A percentile compares a stretch with the other conserved stretches of the same genome.
phyloP scores from a whole-genome alignment of 2,797 vertebrate species.

The Synanceia verrucosa region DNA sequence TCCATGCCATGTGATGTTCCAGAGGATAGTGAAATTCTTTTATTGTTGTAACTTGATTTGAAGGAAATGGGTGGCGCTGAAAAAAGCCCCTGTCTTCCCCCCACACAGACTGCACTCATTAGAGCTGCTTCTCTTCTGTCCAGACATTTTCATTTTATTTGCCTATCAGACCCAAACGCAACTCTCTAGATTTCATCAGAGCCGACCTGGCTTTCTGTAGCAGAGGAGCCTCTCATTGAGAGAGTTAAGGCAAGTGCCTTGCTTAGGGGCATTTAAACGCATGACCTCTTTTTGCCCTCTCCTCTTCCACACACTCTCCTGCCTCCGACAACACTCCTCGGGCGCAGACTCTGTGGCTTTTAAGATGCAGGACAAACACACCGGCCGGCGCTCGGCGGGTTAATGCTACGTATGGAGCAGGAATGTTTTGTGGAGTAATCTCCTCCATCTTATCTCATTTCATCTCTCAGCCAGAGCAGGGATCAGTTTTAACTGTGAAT shows the following conservation, averaged over 20 bases:
- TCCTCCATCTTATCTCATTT: slow-evolving; percentile 52
- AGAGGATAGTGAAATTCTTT: slow-evolving; percentile 5
- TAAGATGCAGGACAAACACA: slow-evolving; percentile 65
- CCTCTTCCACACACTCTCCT: slow-evolving; percentile 32
- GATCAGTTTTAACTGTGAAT: background rate
- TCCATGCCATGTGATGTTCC: background rate
- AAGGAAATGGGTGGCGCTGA: slow-evolving; percentile 12
- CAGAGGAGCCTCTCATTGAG: slow-evolving; percentile 53
- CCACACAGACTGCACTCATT: slow-evolving; percentile 27
- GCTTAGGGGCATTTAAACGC: slow-evolving; percentile 74
- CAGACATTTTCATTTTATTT: slow-evolving; percentile 65
- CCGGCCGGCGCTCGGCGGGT: slow-evolving; percentile 16
- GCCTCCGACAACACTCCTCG: slow-evolving; percentile 63
- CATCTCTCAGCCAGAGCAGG: slow-evolving; percentile 3
- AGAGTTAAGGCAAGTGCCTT: slow-evolving; percentile 73
- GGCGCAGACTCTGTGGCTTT: slow-evolving; percentile 54
- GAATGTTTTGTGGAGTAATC: slow-evolving; percentile 48
- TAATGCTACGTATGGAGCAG: slow-evolving; percentile 9
- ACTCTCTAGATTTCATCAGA: slow-evolving; percentile 26
- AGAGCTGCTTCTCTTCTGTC: slow-evolving; percentile 29
- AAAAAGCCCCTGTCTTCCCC: slow-evolving; percentile 10
- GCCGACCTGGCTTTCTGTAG: slow-evolving; percentile 40
- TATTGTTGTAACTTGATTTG: slow-evolving; percentile 12
- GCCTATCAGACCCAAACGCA: slow-evolving; percentile 59
- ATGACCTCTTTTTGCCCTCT: slow-evolving; percentile 78